These are phyloP conservation scores for Alentia gelatinosa DNA, from an alignment of 2,888 invertebrate species.

Conservation along the genomic window DNA sequence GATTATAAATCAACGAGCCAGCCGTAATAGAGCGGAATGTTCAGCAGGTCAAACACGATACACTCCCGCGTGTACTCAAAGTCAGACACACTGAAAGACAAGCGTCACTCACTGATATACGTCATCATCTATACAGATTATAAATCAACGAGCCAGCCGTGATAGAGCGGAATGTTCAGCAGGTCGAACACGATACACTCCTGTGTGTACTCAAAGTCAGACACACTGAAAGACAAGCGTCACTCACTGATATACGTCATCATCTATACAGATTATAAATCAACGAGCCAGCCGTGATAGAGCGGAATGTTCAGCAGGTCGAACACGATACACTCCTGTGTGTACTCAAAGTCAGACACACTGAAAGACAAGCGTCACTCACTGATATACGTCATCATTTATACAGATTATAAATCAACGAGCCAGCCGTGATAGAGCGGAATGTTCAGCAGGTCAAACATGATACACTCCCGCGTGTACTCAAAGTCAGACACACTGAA, in stretches of 20 bases:
- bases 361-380: too few relatives aligned
- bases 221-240: slow-evolving; percentile 81
- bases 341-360: slow-evolving; percentile 83
- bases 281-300: slow-evolving; percentile 84
- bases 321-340: slow-evolving; percentile 83
- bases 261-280: too few relatives aligned
- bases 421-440: slow-evolving; percentile 84
- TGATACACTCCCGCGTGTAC: slow-evolving; percentile 83
- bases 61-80: slow-evolving; percentile 84
- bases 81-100: slow-evolving; percentile 81
- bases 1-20: slow-evolving; percentile 84
- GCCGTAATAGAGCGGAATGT: slow-evolving; percentile 83
- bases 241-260: too few relatives aligned
- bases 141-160: slow-evolving; percentile 84
- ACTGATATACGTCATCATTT: too few relatives aligned
- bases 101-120: too few relatives aligned
- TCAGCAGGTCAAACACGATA: slow-evolving; percentile 83
- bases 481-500: slow-evolving; percentile 83
- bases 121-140: too few relatives aligned
- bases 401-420: too few relatives aligned
- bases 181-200: slow-evolving; percentile 84
- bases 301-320: slow-evolving; percentile 83
- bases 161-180: slow-evolving; percentile 82
- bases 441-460: slow-evolving; percentile 83
- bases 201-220: slow-evolving; percentile 83